Conservation (phyloP, 2,888 invertebrate species). For the Epistrophella euchroma region DNA sequence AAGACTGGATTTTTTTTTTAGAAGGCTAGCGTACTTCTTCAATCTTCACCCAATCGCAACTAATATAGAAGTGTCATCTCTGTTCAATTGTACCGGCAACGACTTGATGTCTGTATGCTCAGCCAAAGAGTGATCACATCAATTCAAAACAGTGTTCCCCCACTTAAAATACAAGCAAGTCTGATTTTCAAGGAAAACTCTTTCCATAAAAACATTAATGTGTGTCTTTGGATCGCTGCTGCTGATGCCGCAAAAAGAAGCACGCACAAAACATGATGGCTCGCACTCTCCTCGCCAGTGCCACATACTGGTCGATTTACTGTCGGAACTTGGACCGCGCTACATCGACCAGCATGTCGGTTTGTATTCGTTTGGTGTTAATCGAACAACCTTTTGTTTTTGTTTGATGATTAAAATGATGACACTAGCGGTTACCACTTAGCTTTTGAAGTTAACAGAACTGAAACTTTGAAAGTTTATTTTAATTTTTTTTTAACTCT, state of each 20-base stretch:
- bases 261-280: slow-evolving; percentile 21
- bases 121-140: not conserved
- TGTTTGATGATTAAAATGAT: slow-evolving; percentile 56
- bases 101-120: not conserved
- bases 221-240: slow-evolving; percentile 30
- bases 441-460: not conserved
- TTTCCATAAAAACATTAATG: not conserved
- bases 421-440: slow-evolving; percentile 10
- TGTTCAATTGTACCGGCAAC: slow-evolving; percentile 31
- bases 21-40: slow-evolving; percentile 37
- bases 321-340: slow-evolving; percentile 18
- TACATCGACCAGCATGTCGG: not conserved
- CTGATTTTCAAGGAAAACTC: slow-evolving; percentile 16
- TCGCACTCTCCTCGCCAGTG: too few relatives aligned
- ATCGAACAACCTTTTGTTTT: slow-evolving; percentile 68
- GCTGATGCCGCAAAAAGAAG: slow-evolving; percentile 30
- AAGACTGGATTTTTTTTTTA: slow-evolving; percentile 39
- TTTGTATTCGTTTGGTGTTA: slow-evolving; percentile 50
- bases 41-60: slow-evolving; percentile 17
- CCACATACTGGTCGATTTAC: slow-evolving; percentile 30
- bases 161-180: not conserved
- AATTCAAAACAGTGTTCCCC: not conserved
- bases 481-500: too few relatives aligned
- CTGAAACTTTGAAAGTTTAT: too few relatives aligned
- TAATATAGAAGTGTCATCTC: slow-evolving; percentile 49